Base-by-base conservation (phyloP, 2,888 invertebrate species). In the Andrena minutula region DNA sequence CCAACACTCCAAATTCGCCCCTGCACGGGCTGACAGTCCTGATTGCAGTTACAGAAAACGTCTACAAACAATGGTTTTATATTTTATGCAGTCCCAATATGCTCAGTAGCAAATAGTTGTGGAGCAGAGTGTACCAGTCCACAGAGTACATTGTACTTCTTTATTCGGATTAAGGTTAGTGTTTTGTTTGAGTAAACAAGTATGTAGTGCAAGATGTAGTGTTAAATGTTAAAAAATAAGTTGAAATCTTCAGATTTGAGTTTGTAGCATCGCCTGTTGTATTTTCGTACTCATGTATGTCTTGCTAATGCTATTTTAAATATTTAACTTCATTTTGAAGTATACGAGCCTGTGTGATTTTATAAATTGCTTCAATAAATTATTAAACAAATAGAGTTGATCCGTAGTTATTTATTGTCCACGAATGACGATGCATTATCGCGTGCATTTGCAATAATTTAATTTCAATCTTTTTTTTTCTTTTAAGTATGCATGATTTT, bases 401-500 rank as follows among this genome's bases (percentile, higher is more conserved):
- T 4, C 2, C 8, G 20, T 51, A 51, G 51, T 51, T 32, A 2
- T 53, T 53, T 41, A 41, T 68, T 53, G n/a, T 58, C 30, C 16
- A 6, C 2, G n/a, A 12, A n/a, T 1, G 32, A 41, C 12, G 63
- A 23, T 51, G 47, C 51, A 53, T 65, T 26, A 35, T 65, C 28
- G 2, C 26, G 7, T 32, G 10, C 12, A 35, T 51, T 74, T 65
- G 64, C 53, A 80, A 65, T 80, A 79, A 69, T 58, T 80, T 61
- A 60, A 30, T 63, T 77, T 82, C 32, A 30, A 60, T 76, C 41
- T 71, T 78, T 79, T 70, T 79, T 70, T 71, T 84, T 56, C 10
- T 23, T 85, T 88, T 82, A 87, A 82, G 79, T 87, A 68, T 85
- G 87, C 88, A 88, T 88, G 88, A 71, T 89, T 89, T 87, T 72